phyloP scores from a whole-genome alignment of 2,888 invertebrate genomes.

The Hemithea aestivaria region DNA sequence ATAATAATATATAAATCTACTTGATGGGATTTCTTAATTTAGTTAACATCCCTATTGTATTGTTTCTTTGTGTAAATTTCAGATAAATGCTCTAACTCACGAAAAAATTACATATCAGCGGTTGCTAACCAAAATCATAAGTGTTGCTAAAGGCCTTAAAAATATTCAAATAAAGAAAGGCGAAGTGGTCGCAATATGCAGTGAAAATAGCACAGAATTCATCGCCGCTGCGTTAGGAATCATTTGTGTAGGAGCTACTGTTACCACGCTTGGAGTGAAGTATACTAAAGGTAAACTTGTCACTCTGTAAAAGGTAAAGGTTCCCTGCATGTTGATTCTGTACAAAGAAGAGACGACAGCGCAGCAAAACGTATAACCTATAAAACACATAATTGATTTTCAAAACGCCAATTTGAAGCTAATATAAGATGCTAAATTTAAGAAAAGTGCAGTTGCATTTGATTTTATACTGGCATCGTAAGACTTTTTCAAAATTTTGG shows the following conservation, averaged over 20 bases:
- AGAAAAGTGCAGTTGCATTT: no score
- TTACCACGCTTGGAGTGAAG: conserved; percentile 73
- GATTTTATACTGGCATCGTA: no score
- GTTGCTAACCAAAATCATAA: background rate
- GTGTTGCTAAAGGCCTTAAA: conserved; percentile 64
- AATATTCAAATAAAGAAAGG: conserved; percentile 60
- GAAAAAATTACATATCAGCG: background rate
- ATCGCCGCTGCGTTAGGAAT: conserved; percentile 61
- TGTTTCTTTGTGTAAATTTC: background rate
- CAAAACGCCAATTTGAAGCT: no score
- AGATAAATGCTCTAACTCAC: conserved; percentile 2
- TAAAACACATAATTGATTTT: no score
- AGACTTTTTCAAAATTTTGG: no score
- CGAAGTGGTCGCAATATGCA: conserved; percentile 69
- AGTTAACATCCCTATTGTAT: no score
- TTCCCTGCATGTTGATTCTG: no score
- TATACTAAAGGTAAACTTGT: conserved; percentile 64
- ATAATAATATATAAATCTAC: no score
- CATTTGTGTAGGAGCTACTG: conserved; percentile 57
- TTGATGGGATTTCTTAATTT: no score
- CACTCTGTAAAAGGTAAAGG: background rate
- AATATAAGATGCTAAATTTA: no score
- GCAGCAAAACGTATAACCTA: no score
- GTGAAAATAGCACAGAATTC: conserved; percentile 77
- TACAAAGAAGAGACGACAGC: no score